Evolutionary conservation across 1,140 invertebrate genomes (phyloP).

Genomic region (Trypoxylus dichotomus): DNA sequence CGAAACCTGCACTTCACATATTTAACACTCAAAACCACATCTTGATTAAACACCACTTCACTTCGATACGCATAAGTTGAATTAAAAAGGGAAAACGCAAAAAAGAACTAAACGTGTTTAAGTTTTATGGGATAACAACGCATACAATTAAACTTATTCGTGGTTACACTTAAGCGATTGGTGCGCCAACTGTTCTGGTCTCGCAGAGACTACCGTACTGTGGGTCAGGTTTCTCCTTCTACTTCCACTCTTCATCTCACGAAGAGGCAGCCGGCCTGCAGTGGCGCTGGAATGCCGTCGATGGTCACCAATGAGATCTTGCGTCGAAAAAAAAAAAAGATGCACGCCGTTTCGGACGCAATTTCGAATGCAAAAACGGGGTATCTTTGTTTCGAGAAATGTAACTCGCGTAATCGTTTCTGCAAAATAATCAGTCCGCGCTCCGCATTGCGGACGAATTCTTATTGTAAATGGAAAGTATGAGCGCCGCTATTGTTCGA

Average conservation of each 20-base stretch:
- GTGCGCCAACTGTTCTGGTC: conserved; percentile 15
- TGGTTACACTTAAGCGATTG: conserved; percentile 18
- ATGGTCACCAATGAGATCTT: conserved; percentile 43
- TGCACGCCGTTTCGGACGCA: background rate
- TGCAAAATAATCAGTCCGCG: background rate
- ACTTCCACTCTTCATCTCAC: conserved; percentile 26
- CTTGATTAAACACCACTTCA: background rate
- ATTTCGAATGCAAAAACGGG: background rate
- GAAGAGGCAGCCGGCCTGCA: conserved; percentile 28
- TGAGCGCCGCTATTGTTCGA: too few species aligned
- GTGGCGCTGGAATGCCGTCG: conserved; percentile 45
- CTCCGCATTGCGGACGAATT: background rate
- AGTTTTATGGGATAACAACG: background rate
- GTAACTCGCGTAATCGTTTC: background rate
- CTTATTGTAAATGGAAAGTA: too few species aligned
- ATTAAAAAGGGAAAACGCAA: background rate
- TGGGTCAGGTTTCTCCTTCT: conserved; percentile 37
- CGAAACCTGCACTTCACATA: conserved; percentile 19
- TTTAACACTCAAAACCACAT: conserved; percentile 21
- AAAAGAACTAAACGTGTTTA: background rate
- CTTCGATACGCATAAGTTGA: background rate
- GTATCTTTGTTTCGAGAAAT: background rate
- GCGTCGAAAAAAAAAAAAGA: conserved; percentile 21
- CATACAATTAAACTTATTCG: conserved; percentile 7
- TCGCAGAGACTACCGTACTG: conserved; percentile 32